Evolutionary conservation across 2,888 invertebrate genomes (phyloP), one percentile per base, ranked within the genome.

Genomic region (Tinea semifulvella): DNA sequence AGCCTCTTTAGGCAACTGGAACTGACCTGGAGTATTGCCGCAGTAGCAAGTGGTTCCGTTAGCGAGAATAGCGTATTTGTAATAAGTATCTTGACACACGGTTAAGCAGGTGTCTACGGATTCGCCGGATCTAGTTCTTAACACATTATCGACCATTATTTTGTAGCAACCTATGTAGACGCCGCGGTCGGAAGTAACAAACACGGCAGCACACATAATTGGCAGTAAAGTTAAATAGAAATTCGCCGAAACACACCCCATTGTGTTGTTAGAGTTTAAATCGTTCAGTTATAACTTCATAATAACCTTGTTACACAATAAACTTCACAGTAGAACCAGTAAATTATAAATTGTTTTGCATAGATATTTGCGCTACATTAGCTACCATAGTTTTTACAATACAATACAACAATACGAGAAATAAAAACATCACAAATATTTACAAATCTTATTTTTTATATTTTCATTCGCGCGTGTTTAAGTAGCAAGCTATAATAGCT

Each of bases 11-110:
- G 79, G 76, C 46, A 83, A 58, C 43, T 68, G 61, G 36, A 80
- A 74, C n/a, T 61, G 61, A 1, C 76, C 79, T 1, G 81, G 69
- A 1, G 54, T 50, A 47, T 81, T 82, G 2, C 72, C 72, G 45
- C 83, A 83, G 49, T 68, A 76, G 52, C 83, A 83, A 3, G 68
- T 68, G 4, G 77, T 68, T 40, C 75, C 68, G 48, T 75, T 75
- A n/a, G 42, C 20, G 43, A 80, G 64, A 16, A 80, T 59, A 44
- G 81, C 76, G 49, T 75, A 80, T 48, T 71, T 76, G 55, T 74
- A 82, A 52, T 65, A 76, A 1, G 79, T 67, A 53, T 77, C 69
- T 50, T 79, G 77, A 52, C 82, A 82, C 10, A 76, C 73, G 25
- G 72, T 67, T 25, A 80, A 53, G 46, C 82, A 82, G 10, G 71